These are phyloP conservation scores for Acrocephalus arundinaceus DNA, from an alignment of 2,113 vertebrate species.

Conservation along the genomic window DNA sequence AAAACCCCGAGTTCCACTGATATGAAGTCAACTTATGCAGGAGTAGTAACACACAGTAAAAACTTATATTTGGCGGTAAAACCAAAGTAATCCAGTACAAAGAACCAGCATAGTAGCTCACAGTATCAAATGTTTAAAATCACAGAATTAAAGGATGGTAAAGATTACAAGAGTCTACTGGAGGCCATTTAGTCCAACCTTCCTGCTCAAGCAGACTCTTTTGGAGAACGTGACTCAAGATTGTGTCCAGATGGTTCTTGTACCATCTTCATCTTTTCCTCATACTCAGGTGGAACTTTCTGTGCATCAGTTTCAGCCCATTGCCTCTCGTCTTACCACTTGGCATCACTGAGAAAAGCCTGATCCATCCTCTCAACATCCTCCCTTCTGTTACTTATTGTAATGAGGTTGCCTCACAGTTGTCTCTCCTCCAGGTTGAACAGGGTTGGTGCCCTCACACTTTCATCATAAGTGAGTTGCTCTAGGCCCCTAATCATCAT, in stretches of 20 bases:
- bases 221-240: neutral
- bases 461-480: neutral
- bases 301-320: neutral
- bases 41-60: neutral
- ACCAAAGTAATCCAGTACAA: neutral
- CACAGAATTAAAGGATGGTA: neutral
- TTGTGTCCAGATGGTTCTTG: neutral
- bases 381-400: too few relatives aligned
- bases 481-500: neutral
- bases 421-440: neutral
- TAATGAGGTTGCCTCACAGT: fast-evolving
- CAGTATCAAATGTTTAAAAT: neutral
- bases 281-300: neutral
- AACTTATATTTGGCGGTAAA: neutral
- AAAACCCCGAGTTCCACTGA: neutral
- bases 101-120: neutral
- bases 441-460: neutral
- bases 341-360: neutral
- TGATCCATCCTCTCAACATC: too few relatives aligned
- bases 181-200: neutral
- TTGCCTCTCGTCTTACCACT: fast-evolving
- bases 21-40: neutral
- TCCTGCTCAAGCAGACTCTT: too few relatives aligned
- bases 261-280: neutral
- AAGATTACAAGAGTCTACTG: neutral